Base-by-base conservation (phyloP, 2,888 invertebrate species). In the Cheilosia vulpina region DNA sequence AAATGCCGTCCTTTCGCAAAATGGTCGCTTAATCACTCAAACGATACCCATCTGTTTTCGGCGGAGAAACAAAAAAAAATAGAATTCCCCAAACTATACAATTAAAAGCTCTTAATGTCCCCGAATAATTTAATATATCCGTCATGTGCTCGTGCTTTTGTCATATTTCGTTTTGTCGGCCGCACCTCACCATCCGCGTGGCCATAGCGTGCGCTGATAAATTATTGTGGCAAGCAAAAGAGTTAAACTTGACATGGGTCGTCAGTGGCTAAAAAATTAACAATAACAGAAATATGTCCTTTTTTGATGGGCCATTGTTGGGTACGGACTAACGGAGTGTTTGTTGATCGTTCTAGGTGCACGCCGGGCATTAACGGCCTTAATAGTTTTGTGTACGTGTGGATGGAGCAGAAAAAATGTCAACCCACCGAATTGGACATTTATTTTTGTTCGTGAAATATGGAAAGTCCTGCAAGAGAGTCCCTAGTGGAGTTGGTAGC, bases 211-310 rank as follows among this genome's bases (percentile, higher is more conserved):
- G n/a, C 4, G 68, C 50, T 78, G 83, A 69, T 52, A 78, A 57
- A 73, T 63, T 73, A 41, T 52, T 73, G 63, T 79, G 69, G 76
- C 63, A 65, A 71, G 52, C 58, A 57, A 81, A 76, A 76, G 76
- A 81, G 80, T 75, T 75, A 62, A 66, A 63, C 27, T 71, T 66
- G 78, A 83, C 78, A 73, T 45, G 79, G 73, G 38, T 55, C 13
- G 11, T 65, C 2, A 4, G 47, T 4, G 27, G 27, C 15, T 38
- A 53, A 53, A 50, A 63, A 58, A 38, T 73, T 43, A 72, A 45
- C 58, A 65, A 73, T 73, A 52, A 66, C 43, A 47, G 72, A 58
- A 31, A 17, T 27, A 52, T 68, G 52, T 68, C 31, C 27, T 77
- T 55, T 68, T 57, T 45, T n/a, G 21, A 45, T 68, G 47, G 47